These are phyloP conservation scores for Aleiodes testaceus DNA, from an alignment of 2,888 invertebrate genomes.

Conservation along the genomic window DNA sequence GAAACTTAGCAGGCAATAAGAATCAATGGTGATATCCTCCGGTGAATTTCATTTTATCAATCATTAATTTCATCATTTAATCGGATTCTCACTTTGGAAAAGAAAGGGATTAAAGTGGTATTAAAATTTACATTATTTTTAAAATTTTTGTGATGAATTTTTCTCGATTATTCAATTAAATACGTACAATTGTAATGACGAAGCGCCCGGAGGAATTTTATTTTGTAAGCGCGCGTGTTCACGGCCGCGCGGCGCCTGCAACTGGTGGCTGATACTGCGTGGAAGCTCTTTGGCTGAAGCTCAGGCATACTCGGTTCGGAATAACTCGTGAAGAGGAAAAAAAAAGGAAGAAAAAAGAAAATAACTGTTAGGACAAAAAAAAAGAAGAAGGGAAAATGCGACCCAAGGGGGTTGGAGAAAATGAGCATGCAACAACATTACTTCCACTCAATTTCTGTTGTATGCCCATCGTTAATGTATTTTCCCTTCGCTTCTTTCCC, in stretches of 20 bases:
- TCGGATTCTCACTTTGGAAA: neutral
- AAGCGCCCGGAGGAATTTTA: neutral
- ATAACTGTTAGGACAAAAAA: neutral
- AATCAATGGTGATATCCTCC: neutral
- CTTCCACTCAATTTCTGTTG: slow-evolving; percentile 18
- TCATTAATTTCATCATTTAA: no score
- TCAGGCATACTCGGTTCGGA: slow-evolving; percentile 56
- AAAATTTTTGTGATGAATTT: neutral
- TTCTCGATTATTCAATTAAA: neutral
- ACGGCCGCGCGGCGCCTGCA: slow-evolving; percentile 63
- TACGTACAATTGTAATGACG: no score
- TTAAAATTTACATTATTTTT: neutral
- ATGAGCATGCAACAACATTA: slow-evolving; percentile 24
- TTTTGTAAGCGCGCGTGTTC: slow-evolving; percentile 49
- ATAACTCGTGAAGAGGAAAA: slow-evolving; percentile 53
- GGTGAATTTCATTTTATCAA: neutral
- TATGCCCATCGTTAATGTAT: neutral
- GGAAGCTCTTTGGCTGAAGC: slow-evolving; percentile 54
- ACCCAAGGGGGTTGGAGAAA: slow-evolving; percentile 16
- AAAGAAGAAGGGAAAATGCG: slow-evolving; percentile 7
- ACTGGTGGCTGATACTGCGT: slow-evolving; percentile 66
- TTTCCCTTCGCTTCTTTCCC: neutral
- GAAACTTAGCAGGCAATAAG: neutral
- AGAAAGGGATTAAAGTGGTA: neutral
- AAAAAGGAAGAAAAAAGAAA: neutral